Evolutionary conservation across 2,888 invertebrate genomes (phyloP), one percentile per base, ranked within the genome.

Genomic region (Nemapogon koenigi): DNA sequence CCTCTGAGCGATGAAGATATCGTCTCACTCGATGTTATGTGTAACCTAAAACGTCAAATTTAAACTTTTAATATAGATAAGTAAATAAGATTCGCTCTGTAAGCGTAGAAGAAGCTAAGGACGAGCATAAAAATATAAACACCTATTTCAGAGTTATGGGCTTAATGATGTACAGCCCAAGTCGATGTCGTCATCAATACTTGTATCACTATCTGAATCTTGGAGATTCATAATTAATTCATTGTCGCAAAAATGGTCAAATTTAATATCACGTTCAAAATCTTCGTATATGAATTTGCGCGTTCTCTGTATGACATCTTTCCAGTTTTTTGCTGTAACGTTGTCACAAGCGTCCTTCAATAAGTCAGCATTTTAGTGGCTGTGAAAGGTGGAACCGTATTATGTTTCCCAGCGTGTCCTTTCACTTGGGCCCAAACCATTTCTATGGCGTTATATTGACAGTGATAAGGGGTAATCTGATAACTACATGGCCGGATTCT

Each of bases 391-490:
- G 18, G 18, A 17, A 18, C 15, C 3, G 42, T 39, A 31, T 41
- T 44, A 16, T 38, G 39, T 26, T 35, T 38, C 8, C 40, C 42
- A 19, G 40, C 40, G 35, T 39, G 28, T 39, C 43, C 32, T 38
- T 44, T 47, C 16, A 45, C 22, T 27, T 44, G 41, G 14, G 39
- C 42, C 45, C 45, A 47, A 15, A 43, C 41, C 37, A 42, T 28
- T 28, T 46, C 46, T 18, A 46, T 46, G 10, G 41, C 42, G 32
- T 46, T 46, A 27, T 43, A 45, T 28, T 45, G 45, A 37, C 47
- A 48, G 37, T 46, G 44, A 33, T 43, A 46, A 11, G 41, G 42
- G 44, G 48, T 15, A 43, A 19, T 6, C 43, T 29, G 28, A 48
- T 22, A 19, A 48, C 42, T 7, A 25, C 29, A 15, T 48, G 44